These are phyloP conservation scores for Entomyzon cyanotis DNA, from an alignment of 2,113 vertebrate genomes.

Conservation along the genomic window DNA sequence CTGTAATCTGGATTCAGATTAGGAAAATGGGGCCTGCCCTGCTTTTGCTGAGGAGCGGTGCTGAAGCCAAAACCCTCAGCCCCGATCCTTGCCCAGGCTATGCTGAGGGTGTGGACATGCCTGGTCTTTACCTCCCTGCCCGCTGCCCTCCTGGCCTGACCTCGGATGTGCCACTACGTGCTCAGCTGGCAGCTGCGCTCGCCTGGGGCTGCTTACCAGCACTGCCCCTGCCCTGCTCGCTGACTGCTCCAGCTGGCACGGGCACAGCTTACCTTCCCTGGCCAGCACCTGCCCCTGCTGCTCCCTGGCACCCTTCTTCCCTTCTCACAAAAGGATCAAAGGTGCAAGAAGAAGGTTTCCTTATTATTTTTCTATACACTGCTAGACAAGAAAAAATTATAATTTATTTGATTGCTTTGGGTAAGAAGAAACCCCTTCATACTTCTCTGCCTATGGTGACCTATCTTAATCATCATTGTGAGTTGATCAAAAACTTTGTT, in stretches of 20 bases:
- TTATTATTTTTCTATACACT: not conserved
- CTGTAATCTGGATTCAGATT: not conserved
- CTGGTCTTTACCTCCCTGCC: not conserved
- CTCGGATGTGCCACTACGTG: fast-evolving
- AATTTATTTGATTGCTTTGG: not conserved
- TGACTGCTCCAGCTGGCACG: fast-evolving
- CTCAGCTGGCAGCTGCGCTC: not conserved
- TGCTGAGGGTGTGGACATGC: not conserved
- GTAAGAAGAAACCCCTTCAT: not conserved
- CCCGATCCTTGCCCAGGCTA: not conserved
- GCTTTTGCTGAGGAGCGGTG: fast-evolving
- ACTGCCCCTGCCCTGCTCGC: fast-evolving
- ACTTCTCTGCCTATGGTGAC: not conserved
- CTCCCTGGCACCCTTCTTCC: not conserved
- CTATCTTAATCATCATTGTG: not conserved
- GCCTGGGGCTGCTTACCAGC: not conserved
- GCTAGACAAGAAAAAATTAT: not conserved
- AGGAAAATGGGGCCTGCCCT: not conserved
- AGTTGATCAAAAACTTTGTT: not conserved
- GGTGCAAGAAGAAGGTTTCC: not conserved
- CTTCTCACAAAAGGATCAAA: not conserved
- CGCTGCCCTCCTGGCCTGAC: not conserved
- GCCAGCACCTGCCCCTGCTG: not conserved
- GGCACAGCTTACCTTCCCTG: fast-evolving
- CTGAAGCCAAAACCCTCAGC: not conserved